Percentiles rank a stretch among this genome's conserved stretches.
These are phyloP conservation scores for Alcedo atthis DNA, from an alignment of 2,797 vertebrate genomes.

Conservation along the genomic window DNA sequence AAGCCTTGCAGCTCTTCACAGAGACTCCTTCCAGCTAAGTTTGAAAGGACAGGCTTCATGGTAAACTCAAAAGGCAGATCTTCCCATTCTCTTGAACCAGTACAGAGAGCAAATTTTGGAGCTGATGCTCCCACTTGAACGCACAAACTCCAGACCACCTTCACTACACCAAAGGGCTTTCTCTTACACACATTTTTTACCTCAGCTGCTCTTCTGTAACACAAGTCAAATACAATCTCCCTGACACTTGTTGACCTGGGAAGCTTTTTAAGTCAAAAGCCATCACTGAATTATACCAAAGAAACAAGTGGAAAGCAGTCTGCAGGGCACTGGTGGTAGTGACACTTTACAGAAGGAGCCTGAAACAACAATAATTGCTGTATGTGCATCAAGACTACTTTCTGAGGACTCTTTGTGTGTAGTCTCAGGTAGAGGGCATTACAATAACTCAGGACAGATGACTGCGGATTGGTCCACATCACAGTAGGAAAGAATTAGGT, in stretches of 20 bases:
- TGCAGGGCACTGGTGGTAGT: neutral
- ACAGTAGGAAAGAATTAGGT: neutral
- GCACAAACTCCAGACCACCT: neutral
- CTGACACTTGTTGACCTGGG: neutral
- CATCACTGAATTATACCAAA: conserved; percentile 9
- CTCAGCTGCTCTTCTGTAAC: neutral
- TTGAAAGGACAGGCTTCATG: neutral
- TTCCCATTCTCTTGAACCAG: neutral
- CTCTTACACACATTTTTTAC: neutral
- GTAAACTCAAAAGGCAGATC: neutral
- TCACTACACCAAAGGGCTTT: conserved; percentile 12
- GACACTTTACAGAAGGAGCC: neutral
- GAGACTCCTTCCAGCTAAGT: neutral
- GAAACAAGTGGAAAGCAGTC: conserved; percentile 11
- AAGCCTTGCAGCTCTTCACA: neutral
- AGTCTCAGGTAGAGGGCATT: neutral
- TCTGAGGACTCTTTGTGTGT: neutral
- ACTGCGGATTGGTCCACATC: neutral
- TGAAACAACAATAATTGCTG: neutral
- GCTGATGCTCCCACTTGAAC: neutral
- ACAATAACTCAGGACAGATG: neutral
- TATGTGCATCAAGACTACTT: neutral
- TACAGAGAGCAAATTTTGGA: neutral
- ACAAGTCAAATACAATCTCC: neutral
- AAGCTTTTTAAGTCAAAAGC: neutral